Evolutionary conservation across 2,797 vertebrate genomes (phyloP), one percentile per base, ranked within the genome.

Genomic region (Amphiprion clarkii): DNA sequence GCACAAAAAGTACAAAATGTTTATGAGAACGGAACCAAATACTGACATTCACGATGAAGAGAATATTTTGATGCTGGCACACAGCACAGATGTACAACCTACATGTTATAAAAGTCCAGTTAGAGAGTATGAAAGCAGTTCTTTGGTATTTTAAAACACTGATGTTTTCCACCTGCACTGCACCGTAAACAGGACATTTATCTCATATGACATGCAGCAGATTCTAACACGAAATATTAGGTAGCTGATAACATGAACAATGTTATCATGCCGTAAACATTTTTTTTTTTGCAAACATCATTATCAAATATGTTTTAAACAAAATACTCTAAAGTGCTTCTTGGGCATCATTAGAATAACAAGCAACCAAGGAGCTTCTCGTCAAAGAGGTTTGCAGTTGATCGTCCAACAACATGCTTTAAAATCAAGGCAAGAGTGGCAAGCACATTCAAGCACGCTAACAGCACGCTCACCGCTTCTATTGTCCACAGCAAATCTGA

Each of bases 1-100:
- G 71, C 71, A 79, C 17, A 39, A 71, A 59, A 79, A 33, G 60
- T 69, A 63, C 31, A 82, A 84, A 77, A 83, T 3, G 27, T 90
- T 89, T 82, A 86, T 85, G 62, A 64, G 53, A 78, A 66, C 48
- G 65, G 11, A 75, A 79, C 42, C 4, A 72, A 82, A 80, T 42
- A 81, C 67, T 71, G 74, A 84, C 77, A 87, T 88, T 91, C 76
- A 83, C 36, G 60, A 69, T n/a, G n/a, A 74, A 44, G 40, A 67
- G 1, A 5, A 23, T 39, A 29, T 27, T 42, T 66, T 33, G 31
- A 59, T 56, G 55, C 57, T 65, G 66, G 70, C 81, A 85, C 39
- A 36, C 70, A 52, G 31, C n/a, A 70, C 53, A 82, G 39, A 70
- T 27, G 46, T 57, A 67, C n/a, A 36, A 85, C 27, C 33, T 11